These are phyloP conservation scores for Plebejus anna DNA, from an alignment of 2,888 invertebrate species.

Conservation along the genomic window DNA sequence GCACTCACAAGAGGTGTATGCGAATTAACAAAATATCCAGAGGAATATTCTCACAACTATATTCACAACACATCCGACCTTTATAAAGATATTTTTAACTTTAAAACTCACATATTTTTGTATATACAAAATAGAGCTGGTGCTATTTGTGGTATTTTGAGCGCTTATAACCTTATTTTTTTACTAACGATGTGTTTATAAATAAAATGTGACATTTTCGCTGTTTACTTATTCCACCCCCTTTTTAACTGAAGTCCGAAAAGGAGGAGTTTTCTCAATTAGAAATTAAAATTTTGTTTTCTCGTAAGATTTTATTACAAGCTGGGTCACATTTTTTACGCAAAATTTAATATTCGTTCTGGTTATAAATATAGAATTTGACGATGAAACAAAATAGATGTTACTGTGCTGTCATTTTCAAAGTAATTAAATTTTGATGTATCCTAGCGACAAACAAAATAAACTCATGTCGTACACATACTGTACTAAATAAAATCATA, in stretches of 20 bases:
- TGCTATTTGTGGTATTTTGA: background rate
- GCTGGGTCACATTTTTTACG: no score
- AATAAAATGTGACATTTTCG: background rate
- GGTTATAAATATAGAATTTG: background rate
- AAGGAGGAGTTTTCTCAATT: no score
- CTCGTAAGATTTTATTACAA: no score
- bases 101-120: background rate
- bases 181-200: background rate
- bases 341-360: no score
- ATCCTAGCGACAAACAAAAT: background rate
- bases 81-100: slow-evolving; percentile 22
- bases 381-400: background rate
- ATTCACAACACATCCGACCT: slow-evolving; percentile 17
- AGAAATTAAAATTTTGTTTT: no score
- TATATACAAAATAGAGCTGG: background rate
- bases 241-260: no score
- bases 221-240: no score
- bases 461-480: background rate
- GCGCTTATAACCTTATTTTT: background rate
- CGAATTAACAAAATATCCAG: slow-evolving; percentile 27
- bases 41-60: slow-evolving; percentile 28
- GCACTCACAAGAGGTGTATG: slow-evolving; percentile 28
- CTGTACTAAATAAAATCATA: background rate
- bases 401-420: slow-evolving; percentile 22
- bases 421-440: slow-evolving; percentile 23